A percentile compares a stretch with the other conserved stretches of the same genome.
Evolutionary conservation across 2,888 invertebrate species (phyloP).

Genomic region (Hypselothyrea guttata): DNA sequence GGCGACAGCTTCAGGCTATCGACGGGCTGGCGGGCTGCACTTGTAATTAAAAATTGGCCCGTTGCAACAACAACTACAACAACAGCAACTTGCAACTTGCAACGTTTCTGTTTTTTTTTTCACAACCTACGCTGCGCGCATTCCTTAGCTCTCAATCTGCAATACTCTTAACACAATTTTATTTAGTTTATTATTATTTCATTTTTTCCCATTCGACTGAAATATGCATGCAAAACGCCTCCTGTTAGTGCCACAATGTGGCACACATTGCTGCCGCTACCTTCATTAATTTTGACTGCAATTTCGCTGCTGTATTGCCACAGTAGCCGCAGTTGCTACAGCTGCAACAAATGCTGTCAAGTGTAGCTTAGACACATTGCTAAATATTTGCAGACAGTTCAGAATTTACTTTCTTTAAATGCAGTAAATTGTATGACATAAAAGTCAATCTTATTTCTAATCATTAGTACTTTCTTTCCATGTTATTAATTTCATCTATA

Average conservation of each 20-base stretch:
- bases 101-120: slow-evolving; percentile 12
- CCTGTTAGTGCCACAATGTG: slow-evolving; percentile 15
- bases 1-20: slow-evolving; percentile 62
- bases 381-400: slow-evolving; percentile 1
- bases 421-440: no score
- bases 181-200: slow-evolving; percentile 5
- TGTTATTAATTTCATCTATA: no score
- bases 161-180: slow-evolving; percentile 22
- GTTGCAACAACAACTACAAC: slow-evolving; percentile 30
- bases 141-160: slow-evolving; percentile 53
- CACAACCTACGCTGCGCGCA: slow-evolving; percentile 66
- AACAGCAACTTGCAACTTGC: slow-evolving; percentile 27
- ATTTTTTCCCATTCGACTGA: slow-evolving; percentile 6
- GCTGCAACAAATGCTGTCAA: slow-evolving; percentile 54
- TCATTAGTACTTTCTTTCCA: no score
- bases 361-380: slow-evolving; percentile 13
- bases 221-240: slow-evolving; percentile 50
- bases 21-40: slow-evolving; percentile 30
- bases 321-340: slow-evolving; percentile 57
- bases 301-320: slow-evolving; percentile 51
- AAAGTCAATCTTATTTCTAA: no score
- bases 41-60: slow-evolving; percentile 63
- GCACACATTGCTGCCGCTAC: slow-evolving; percentile 22
- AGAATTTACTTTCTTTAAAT: no score
- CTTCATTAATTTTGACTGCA: slow-evolving; percentile 74